A percentile compares a stretch with the other conserved stretches of the same genome.
Conservation (phyloP, 2,888 invertebrate species). For the Choristoneura rosaceana region DNA sequence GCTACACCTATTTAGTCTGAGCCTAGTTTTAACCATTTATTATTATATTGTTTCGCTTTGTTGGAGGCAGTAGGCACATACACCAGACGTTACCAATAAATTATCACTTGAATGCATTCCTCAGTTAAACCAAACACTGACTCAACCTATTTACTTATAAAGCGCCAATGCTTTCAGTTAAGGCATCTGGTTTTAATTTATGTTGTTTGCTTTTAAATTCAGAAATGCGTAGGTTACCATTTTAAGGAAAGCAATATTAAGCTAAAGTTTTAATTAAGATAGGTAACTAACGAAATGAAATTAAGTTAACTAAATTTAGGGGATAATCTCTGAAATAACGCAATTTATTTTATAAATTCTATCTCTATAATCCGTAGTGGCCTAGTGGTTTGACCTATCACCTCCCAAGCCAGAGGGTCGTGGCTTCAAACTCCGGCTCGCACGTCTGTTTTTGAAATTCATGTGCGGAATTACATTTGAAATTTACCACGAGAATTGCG, state of each 20-base stretch:
- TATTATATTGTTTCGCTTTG: conserved; percentile 21
- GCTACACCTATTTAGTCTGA: conserved; percentile 23
- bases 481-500: too few relatives aligned
- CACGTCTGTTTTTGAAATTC: too few relatives aligned
- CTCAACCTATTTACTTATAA: conserved; percentile 29
- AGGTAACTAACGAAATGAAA: too few relatives aligned
- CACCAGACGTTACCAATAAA: conserved; percentile 26
- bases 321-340: too few relatives aligned
- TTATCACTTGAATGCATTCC: conserved; percentile 26
- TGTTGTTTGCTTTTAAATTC: conserved; percentile 12
- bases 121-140: conserved; percentile 27
- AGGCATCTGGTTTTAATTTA: conserved; percentile 11
- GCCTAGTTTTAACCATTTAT: conserved; percentile 12
- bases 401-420: too few relatives aligned
- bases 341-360: too few relatives aligned
- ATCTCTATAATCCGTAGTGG: too few relatives aligned
- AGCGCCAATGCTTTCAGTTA: conserved; percentile 10
- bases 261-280: too few relatives aligned
- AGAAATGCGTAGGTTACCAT: neutral
- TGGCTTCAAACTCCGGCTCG: too few relatives aligned
- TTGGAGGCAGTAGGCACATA: conserved; percentile 2
- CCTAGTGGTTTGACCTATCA: too few relatives aligned
- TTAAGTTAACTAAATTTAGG: too few relatives aligned
- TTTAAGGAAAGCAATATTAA: neutral
- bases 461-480: too few relatives aligned